Conservation (phyloP, 2,113 vertebrate species). For the Anarrhichthys ocellatus region DNA sequence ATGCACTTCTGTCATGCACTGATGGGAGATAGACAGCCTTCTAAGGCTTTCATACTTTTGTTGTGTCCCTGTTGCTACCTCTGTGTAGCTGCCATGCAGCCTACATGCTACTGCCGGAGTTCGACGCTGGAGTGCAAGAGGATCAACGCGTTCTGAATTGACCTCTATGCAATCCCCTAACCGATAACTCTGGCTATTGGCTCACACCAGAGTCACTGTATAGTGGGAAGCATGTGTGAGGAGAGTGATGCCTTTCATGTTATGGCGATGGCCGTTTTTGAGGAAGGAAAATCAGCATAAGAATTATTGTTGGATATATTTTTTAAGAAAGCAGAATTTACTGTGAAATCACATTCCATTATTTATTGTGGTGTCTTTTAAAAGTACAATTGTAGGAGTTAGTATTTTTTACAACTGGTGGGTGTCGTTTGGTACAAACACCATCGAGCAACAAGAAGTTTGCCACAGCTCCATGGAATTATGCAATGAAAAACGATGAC, state of each 20-base stretch:
- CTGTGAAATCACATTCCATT: conserved; percentile 14
- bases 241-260: neutral
- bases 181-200: neutral
- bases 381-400: conserved; percentile 66
- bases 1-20: neutral
- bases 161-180: conserved; percentile 24
- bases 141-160: conserved; percentile 25
- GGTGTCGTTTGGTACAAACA: conserved; percentile 58
- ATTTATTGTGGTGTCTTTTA: conserved; percentile 28
- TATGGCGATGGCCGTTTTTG: neutral
- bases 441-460: conserved; percentile 53
- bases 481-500: conserved; percentile 55
- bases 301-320: neutral
- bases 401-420: conserved; percentile 61
- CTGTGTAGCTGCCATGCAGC: neutral
- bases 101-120: conserved; percentile 11
- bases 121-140: conserved; percentile 29
- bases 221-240: neutral
- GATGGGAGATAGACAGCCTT: neutral
- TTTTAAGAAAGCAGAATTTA: conserved; percentile 8
- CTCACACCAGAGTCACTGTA: neutral
- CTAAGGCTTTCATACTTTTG: neutral
- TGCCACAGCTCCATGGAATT: conserved; percentile 62
- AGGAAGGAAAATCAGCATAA: neutral
- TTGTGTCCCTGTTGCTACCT: conserved; percentile 7